These are phyloP conservation scores for Tarsius wallacei DNA, from an alignment of 2,797 vertebrate genomes.

Conservation along the genomic window DNA sequence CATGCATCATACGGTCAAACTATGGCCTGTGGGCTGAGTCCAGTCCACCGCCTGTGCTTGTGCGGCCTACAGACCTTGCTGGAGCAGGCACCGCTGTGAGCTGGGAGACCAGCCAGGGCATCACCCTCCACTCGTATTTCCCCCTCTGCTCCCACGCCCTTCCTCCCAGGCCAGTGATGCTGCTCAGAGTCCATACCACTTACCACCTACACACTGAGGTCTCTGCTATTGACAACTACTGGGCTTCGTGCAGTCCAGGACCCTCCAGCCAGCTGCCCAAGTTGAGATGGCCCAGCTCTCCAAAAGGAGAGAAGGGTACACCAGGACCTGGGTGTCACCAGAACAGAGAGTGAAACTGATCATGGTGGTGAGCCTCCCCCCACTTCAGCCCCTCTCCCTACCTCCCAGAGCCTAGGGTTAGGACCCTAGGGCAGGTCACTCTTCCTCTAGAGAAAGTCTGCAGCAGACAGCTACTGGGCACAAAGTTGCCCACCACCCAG, in stretches of 20 bases:
- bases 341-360: neutral
- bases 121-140: fast-evolving
- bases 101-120: neutral
- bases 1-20: neutral
- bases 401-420: neutral
- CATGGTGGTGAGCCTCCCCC: neutral
- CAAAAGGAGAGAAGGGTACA: neutral
- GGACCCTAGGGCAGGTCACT: neutral
- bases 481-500: neutral
- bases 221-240: neutral
- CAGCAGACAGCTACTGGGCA: neutral
- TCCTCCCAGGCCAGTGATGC: neutral
- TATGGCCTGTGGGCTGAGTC: neutral
- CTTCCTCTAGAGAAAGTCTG: neutral
- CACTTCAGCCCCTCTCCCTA: too few relatives aligned
- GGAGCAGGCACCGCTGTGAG: neutral
- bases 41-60: neutral
- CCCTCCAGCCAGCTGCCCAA: neutral
- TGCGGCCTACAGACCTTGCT: neutral
- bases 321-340: neutral
- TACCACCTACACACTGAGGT: neutral
- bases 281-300: neutral
- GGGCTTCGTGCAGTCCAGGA: neutral
- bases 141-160: neutral
- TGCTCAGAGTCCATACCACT: neutral